Evolutionary conservation across 2,797 vertebrate species (phyloP), one percentile per base, ranked within the genome.

Genomic region (Poecilia picta): DNA sequence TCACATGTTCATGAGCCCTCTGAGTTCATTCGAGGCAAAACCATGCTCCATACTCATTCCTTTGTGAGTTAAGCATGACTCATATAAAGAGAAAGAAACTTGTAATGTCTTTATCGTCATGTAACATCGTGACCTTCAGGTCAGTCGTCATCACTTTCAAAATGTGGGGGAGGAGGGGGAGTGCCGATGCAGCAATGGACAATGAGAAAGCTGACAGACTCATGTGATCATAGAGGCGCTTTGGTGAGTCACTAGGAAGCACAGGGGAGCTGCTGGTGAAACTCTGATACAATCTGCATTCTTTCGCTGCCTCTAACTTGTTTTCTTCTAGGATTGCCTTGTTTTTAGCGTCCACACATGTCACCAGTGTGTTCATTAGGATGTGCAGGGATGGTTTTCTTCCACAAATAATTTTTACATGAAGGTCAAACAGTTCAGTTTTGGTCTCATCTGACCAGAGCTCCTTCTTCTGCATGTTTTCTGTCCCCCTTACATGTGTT

Each of bases 131-230:
- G 89, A 85, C 59, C 78, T 73, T 2, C 49, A 53, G 81, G 66
- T 72, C 36, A 72, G 84, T 81, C 55, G 78, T 93, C 92, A 91
- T 77, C 75, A 6, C 28, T 81, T 81, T 74, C 75, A n/a, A 78
- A 72, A 81, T 28, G 12, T 28, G n/a, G 55, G 55, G 55, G 72
- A 51, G 49, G 71, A 59, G 78, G 46, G 46, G 13, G 4, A 11
- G 53, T 72, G 57, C 20, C 87, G 89, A 88, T 36, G 6, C 71
- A 83, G 75, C 75, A 79, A 28, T 74, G 31, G 74, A 81, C 78
- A 47, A 6, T 33, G 15, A 46, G 73, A 51, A 78, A 71, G 78
- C 57, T 66, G 80, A 70, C 39, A 85, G 74, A 39, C 28, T 20
- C n/a, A 75, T 73, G 36, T 68, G 66, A 70, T 82, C 53, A 53